These are phyloP conservation scores for Macrobrachium rosenbergii DNA, from an alignment of 1,140 invertebrate species.

Conservation along the genomic window DNA sequence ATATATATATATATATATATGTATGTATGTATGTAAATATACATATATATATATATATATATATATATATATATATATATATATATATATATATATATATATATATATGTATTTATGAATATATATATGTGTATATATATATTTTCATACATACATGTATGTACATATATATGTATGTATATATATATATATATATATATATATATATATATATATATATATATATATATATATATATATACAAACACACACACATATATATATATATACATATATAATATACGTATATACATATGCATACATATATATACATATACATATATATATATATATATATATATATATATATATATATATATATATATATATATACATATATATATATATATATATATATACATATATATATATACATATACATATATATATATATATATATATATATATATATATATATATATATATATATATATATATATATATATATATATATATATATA, in stretches of 20 bases:
- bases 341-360: not conserved
- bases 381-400: not conserved
- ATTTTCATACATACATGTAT: too few species aligned
- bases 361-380: not conserved
- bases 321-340: slow-evolving; percentile 14
- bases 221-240: slow-evolving; percentile 20
- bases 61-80: too few species aligned
- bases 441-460: not conserved
- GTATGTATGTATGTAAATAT: too few species aligned
- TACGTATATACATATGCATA: not conserved
- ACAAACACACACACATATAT: not conserved
- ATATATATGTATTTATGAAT: too few species aligned
- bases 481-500: not conserved
- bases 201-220: slow-evolving; percentile 21
- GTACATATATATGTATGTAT: not conserved
- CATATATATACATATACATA: slow-evolving; percentile 18
- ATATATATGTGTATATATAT: too few species aligned
- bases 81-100: too few species aligned
- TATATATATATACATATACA: not conserved
- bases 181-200: slow-evolving; percentile 17
- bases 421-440: not conserved
- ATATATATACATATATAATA: not conserved
- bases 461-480: not conserved
- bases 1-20: too few species aligned
- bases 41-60: too few species aligned